Percentiles rank a stretch among this genome's conserved stretches.
Conservation (phyloP, 2,797 vertebrate species). For the Gadopsis bispinosus region DNA sequence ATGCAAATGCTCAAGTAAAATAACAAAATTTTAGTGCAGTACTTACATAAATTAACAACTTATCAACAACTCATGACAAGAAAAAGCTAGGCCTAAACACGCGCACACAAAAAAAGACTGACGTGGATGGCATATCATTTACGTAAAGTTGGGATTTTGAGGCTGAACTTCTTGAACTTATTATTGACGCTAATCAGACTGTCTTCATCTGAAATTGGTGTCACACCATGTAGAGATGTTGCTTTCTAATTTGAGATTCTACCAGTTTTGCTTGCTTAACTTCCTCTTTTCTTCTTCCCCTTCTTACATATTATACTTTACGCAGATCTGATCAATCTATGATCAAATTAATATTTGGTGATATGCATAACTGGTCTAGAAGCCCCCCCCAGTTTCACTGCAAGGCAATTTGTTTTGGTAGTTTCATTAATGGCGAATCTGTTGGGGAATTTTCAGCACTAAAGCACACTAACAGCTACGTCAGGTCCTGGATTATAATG, state of each 20-base stretch:
- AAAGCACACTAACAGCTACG: not conserved
- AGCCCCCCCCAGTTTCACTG: not conserved
- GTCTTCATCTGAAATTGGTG: not conserved
- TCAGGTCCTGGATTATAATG: no score
- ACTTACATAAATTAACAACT: not conserved
- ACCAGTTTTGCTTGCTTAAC: not conserved
- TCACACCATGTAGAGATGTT: not conserved
- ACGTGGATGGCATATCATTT: not conserved
- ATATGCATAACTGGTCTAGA: not conserved
- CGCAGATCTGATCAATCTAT: not conserved
- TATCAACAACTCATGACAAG: no score
- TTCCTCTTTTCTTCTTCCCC: conserved; percentile 13
- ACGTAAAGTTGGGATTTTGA: no score
- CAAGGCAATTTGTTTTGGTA: not conserved
- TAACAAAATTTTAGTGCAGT: not conserved
- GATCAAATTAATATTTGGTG: not conserved
- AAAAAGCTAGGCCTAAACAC: not conserved
- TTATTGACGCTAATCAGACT: not conserved
- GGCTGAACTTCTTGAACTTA: not conserved
- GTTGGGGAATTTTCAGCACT: not conserved
- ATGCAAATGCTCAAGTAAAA: not conserved
- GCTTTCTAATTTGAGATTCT: not conserved
- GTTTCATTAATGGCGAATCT: not conserved
- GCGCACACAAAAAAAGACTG: not conserved
- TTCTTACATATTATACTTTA: not conserved